Conservation (phyloP, 2,888 invertebrate species). For the Ophion ventricosus region DNA sequence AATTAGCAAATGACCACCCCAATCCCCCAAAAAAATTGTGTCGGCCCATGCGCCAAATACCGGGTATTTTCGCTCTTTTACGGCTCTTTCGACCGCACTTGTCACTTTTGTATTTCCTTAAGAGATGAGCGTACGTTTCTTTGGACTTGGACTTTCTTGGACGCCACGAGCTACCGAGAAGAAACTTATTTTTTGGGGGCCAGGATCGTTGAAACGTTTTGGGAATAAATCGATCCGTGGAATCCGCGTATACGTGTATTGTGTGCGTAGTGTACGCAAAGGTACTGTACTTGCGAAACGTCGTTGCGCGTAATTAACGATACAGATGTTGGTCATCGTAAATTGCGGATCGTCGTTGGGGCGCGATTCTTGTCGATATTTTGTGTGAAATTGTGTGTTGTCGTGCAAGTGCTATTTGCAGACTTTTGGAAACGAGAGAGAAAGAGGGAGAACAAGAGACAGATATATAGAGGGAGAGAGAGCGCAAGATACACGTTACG, state of each 20-base stretch:
- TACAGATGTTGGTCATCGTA: constrained; percentile 13
- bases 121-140: too few species aligned
- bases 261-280: too few species aligned
- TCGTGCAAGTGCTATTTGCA: constrained; percentile 26
- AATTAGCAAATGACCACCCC: too few species aligned
- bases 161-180: too few species aligned
- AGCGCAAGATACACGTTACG: constrained; percentile 37
- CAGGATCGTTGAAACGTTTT: neutral
- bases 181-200: neutral
- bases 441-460: neutral
- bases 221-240: constrained; percentile 12
- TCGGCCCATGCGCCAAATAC: too few species aligned
- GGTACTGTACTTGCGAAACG: constrained; percentile 19
- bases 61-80: too few species aligned
- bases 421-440: constrained; percentile 26
- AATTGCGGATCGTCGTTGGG: constrained; percentile 4
- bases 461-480: neutral
- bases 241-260: constrained; percentile 3
- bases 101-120: too few species aligned
- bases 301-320: constrained; percentile 9
- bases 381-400: neutral
- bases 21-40: too few species aligned
- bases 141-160: too few species aligned
- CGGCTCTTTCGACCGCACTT: too few species aligned
- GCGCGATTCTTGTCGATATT: constrained; percentile 14